Conservation (phyloP, 2,797 vertebrate species). For the Loriculus beryllinus region DNA sequence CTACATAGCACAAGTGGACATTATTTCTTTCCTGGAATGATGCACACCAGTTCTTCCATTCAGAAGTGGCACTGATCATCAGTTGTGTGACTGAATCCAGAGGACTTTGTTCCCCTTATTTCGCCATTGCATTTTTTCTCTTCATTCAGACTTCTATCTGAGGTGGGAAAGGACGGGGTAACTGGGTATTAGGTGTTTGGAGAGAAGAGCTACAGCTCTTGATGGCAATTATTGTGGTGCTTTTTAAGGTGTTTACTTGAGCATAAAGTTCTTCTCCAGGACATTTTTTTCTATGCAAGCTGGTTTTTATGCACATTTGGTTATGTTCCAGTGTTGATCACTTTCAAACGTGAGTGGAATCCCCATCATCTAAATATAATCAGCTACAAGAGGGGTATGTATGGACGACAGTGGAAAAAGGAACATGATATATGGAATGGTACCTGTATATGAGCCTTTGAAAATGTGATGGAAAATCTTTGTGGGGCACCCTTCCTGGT, state of each 20-base stretch:
- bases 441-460: not conserved
- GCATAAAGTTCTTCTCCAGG: not conserved
- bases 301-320: not conserved
- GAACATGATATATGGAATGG: rapidly evolving
- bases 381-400: not conserved
- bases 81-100: not conserved
- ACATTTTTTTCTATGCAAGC: not conserved
- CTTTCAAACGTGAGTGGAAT: not conserved
- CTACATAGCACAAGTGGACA: not conserved
- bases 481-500: not conserved
- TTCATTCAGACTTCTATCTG: rapidly evolving
- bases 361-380: not conserved
- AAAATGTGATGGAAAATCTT: not conserved
- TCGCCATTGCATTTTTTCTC: not conserved
- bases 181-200: not conserved
- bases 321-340: not conserved
- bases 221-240: rapidly evolving
- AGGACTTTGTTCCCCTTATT: not conserved
- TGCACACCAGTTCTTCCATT: not conserved
- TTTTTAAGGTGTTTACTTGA: not conserved
- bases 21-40: not conserved
- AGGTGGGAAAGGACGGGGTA: not conserved
- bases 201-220: not conserved
- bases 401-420: not conserved
- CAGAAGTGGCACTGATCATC: not conserved